Evolutionary conservation across 2,113 vertebrate genomes (phyloP), one percentile per base, ranked within the genome.

Genomic region (Hippocampus abdominalis): DNA sequence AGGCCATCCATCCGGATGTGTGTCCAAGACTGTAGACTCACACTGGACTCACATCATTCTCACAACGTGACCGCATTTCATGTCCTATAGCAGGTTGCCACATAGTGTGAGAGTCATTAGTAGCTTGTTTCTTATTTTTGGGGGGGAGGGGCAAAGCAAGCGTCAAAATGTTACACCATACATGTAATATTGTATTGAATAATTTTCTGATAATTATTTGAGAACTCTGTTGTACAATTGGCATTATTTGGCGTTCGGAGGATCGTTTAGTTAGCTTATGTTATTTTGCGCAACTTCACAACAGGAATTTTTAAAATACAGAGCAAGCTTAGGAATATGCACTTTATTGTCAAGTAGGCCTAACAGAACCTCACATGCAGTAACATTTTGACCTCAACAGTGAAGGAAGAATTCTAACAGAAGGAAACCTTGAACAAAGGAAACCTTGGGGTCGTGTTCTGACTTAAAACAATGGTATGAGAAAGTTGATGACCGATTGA

Each of bases 1-100:
- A 84, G 77, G 74, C 83, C 79, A 82, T 81, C 83, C 79, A 78
- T 74, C 84, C 86, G 81, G 88, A 84, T 88, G 76, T 85, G 65
- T 84, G 76, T 68, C 79, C 70, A 44, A 85, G 84, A 88, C 85
- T 85, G 81, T 81, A 70, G 74, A 72, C 75, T 85, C 87, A 80
- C 82, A 81, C 79, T 81, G 80, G 6, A 23, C 77, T 77, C 1
- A 75, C 76, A 70, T 86, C 87, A 81, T 89, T 85, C 84, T 66
- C 74, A 62, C 63, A 85, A 84, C 69, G 68, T 86, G 84, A 84
- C 82, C 70, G 72, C 74, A 64, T 80, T 75, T 63, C 73, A 49
- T 70, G 70, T 72, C 48, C 51, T 66, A 62, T 69, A 65, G 44
- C 70, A 64, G 72, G 61, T 73, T 36, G 62, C 32, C 39, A 11